These are phyloP conservation scores for Ailuropoda melanoleuca DNA, from an alignment of 2,113 vertebrate genomes.

Conservation along the genomic window DNA sequence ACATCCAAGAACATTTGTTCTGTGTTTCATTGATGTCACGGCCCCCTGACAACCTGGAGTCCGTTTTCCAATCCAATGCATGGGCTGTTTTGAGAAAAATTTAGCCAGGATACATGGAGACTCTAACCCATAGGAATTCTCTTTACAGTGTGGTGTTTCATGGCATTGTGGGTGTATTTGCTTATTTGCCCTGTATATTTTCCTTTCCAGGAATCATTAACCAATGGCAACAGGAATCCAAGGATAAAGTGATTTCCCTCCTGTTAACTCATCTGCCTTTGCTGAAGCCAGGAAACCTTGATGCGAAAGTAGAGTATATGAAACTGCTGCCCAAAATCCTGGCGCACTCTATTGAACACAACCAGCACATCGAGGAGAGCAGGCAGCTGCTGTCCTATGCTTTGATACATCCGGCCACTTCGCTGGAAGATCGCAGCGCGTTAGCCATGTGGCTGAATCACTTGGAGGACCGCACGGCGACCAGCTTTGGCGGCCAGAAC, in stretches of 20 bases:
- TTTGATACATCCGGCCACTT: constrained; percentile 97
- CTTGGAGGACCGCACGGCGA: constrained; percentile 95
- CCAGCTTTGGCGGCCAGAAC: constrained; percentile 83
- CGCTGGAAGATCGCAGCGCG: constrained; percentile 94
- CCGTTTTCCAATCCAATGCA: neutral
- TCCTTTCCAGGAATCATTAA: constrained; percentile 92
- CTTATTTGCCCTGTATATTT: constrained; percentile 58
- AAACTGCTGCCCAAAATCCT: constrained; percentile 96
- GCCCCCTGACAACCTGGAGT: neutral
- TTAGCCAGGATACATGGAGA: neutral
- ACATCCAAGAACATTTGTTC: neutral
- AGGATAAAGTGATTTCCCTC: constrained; percentile 96
- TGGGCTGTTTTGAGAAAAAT: neutral
- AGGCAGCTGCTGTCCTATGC: constrained; percentile 98
- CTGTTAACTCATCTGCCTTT: constrained; percentile 96
- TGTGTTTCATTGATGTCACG: neutral
- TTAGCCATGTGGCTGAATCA: constrained; percentile 99
- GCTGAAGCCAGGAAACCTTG: constrained; percentile 96
- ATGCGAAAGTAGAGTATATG: constrained; percentile 98
- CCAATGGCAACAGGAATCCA: constrained; percentile 97
- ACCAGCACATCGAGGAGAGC: constrained; percentile 97
- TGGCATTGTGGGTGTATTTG: neutral
- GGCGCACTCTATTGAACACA: constrained; percentile 97
- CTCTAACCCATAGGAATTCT: neutral
- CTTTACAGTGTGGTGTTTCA: fast-evolving